Evolutionary conservation across 2,797 vertebrate species (phyloP), one percentile per base, ranked within the genome.

Genomic region (Sandelia bainsii): DNA sequence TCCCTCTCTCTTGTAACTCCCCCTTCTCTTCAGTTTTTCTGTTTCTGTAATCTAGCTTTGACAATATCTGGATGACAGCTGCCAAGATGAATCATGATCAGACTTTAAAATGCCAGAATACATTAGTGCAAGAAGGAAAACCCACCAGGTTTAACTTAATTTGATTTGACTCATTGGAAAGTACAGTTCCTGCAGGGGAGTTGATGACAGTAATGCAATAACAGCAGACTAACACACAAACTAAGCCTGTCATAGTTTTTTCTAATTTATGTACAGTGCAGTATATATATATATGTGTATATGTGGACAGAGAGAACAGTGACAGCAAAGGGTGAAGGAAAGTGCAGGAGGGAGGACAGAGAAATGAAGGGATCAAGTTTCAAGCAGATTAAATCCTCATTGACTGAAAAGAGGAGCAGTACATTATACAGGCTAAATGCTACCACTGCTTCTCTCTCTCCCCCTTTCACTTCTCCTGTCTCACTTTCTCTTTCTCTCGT

Each of bases 351-450:
- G 75, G 62, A 81, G 77, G 75, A 81, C 40, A 74, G 57, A 62
- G 72, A 57, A 82, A 64, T 77, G 66, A 89, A 78, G 65, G 80
- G 80, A 72, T 89, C 73, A 62, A 71, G 68, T 82, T 80, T 86
- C 71, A 50, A 54, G 69, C 65, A 78, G 83, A 92, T 93, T 83
- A 85, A 91, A 92, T 89, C 76, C 81, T 58, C 76, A 83, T 57
- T 74, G 81, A 83, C 70, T 61, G 70, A 34, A 34, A 34, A 34
- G 32, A 89, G 79, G 73, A 84, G 83, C 79, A 72, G 80, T 74
- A 74, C 79, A 87, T 91, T 83, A 87, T 73, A 80, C 74, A 75
- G 65, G 50, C 76, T 84, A 81, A 90, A 79, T 57, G 72, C 81
- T 78, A 62, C 66, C 60, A 39, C 75, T 70, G 80, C 81, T 77